phyloP scores from a whole-genome alignment of 2,797 vertebrate genomes.

The Megalops cyprinoides region DNA sequence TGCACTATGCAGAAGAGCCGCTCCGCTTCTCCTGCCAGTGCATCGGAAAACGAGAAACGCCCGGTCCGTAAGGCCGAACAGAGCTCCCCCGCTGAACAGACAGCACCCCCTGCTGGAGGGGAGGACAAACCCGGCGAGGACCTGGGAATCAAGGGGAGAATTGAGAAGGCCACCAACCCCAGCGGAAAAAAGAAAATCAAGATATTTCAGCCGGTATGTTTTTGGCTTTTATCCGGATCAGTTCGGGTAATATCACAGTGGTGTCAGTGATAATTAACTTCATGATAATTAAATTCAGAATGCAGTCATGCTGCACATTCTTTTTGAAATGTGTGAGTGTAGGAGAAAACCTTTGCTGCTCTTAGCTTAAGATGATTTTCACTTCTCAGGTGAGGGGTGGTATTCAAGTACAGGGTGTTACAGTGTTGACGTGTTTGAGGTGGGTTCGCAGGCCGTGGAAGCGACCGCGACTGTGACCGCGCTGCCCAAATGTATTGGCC shows the following conservation, averaged over 20 bases:
- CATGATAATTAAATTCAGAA: not conserved
- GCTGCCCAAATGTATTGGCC: conserved; percentile 90
- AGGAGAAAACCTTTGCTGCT: not conserved
- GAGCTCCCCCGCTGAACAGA: conserved; percentile 29
- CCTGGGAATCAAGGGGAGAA: conserved; percentile 95
- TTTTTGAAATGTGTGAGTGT: not conserved
- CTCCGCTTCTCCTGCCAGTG: conserved; percentile 51
- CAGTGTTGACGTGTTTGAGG: not conserved
- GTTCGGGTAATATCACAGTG: not conserved
- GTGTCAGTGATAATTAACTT: not conserved
- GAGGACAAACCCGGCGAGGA: conserved; percentile 77
- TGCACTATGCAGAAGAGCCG: conserved; percentile 89
- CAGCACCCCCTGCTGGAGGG: conserved; percentile 28
- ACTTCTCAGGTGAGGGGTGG: not conserved
- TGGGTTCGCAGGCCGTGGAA: conserved; percentile 44
- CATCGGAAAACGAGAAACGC: conserved; percentile 67
- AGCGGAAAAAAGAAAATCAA: conserved; percentile 98
- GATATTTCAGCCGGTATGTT: conserved; percentile 99
- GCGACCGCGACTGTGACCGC: conserved; percentile 66
- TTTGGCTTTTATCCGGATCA: not conserved
- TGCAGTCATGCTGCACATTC: too few relatives aligned
- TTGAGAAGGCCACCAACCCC: conserved; percentile 95
- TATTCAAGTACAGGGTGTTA: not conserved
- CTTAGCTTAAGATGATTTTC: not conserved
- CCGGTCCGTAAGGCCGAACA: conserved; percentile 43